Evolutionary conservation across 2,888 invertebrate genomes (phyloP), one percentile per base, ranked within the genome.

Genomic region (Allophyes oxyacanthae): DNA sequence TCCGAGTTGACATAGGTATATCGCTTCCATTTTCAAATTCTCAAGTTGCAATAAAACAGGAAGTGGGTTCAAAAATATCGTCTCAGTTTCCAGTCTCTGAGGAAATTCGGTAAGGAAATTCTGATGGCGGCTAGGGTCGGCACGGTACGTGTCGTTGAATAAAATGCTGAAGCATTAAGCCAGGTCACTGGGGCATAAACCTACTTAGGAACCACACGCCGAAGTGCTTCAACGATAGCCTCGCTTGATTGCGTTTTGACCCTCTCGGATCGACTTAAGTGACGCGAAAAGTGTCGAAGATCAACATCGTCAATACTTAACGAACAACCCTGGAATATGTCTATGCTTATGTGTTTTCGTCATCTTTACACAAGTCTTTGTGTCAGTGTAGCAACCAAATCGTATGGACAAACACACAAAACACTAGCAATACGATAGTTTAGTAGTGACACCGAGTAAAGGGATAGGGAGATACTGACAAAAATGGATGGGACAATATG

Each of bases 81-180:
- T 71, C 75, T 75, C 74, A 59, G 68, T 74, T 82, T 70, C 64
- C 68, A 67, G 76, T 80, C 79, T 78, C 77, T 55, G 60, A 78
- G 77, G 80, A 82, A 79, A 82, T 81, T 81, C 56, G 65, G 77
- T 77, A 75, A 77, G 78, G 72, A 75, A 73, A 76, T 75, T 75
- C 73, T 65, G 75, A 71, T 68, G 68, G 70, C 57, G 45, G 54
- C 58, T 60, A 68, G 69, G 66, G 60, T 46, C 53, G 65, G 58
- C 50, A 62, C 64, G 42, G 55, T 73, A 79, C 81, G 80, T 81
- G 81, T 77, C 79, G 55, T 61, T 63, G 80, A 81, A 81, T 81
- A 81, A 81, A 78, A 81, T 75, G 64, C 68, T 71, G 66, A 64
- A 72, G 59, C 73, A 75, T 78, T 79, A 79, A 71, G 70, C 42